Evolutionary conservation across 2,113 vertebrate species (phyloP).

Genomic region (Podilymbus podiceps): DNA sequence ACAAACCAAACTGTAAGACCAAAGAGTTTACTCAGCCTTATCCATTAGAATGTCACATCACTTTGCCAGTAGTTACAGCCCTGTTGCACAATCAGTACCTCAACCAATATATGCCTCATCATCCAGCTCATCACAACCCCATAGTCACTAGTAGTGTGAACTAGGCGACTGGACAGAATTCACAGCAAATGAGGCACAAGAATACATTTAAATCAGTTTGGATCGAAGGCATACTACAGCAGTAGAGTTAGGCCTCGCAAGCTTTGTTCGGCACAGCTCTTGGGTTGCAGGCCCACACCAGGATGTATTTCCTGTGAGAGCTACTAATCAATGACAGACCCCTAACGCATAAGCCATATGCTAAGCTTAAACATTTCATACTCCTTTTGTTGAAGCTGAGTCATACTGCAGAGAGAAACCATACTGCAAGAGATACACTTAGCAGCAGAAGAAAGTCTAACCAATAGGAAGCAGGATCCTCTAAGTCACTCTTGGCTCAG

Average conservation of each 20-base stretch:
- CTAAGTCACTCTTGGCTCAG: neutral
- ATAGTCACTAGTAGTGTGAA: neutral
- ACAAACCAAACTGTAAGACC: neutral
- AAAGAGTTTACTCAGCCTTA: neutral
- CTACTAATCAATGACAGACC: neutral
- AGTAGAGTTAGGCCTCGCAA: neutral
- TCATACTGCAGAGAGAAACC: neutral
- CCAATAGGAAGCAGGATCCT: neutral
- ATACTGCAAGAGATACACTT: neutral
- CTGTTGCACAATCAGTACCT: neutral
- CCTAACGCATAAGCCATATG: neutral
- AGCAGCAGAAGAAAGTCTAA: neutral
- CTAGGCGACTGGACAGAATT: neutral
- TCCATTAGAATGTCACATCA: too few species aligned
- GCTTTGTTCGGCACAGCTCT: neutral
- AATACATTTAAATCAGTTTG: neutral
- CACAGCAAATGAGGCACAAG: neutral
- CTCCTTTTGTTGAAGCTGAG: neutral
- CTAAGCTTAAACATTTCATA: neutral
- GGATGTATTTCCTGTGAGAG: neutral
- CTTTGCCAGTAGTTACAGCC: neutral
- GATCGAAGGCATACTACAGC: too few species aligned
- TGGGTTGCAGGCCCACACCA: neutral
- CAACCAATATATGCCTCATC: neutral
- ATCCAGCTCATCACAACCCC: neutral